Conservation (phyloP, 2,888 invertebrate species). For the Hipparchia semele region DNA sequence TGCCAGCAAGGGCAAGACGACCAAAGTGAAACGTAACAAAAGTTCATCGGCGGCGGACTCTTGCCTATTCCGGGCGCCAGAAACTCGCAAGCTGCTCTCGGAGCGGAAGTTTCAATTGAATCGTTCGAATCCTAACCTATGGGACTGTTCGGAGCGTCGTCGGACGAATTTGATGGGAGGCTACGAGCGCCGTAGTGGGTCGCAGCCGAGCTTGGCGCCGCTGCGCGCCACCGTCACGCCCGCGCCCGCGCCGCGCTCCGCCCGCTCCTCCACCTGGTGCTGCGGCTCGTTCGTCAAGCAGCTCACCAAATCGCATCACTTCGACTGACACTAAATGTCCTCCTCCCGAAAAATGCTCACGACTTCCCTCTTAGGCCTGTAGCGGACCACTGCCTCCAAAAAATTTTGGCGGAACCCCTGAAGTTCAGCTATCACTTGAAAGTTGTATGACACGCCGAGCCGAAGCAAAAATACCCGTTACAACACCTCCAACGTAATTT, state of each 20-base stretch:
- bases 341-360: slow-evolving; percentile 26
- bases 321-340: slow-evolving; percentile 81
- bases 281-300: slow-evolving; percentile 91
- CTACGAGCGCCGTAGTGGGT: slow-evolving; percentile 68
- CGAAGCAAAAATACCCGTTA: no score
- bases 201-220: slow-evolving; percentile 66
- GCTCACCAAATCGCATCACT: slow-evolving; percentile 89
- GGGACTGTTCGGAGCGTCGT: slow-evolving; percentile 67
- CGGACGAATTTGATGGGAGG: slow-evolving; percentile 51
- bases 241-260: slow-evolving; percentile 65
- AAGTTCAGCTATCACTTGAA: no score
- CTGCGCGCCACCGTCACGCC: slow-evolving; percentile 46
- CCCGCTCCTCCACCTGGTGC: slow-evolving; percentile 88
- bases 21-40: slow-evolving; percentile 77
- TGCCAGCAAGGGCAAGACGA: slow-evolving; percentile 57
- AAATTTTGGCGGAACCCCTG: no score
- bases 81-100: slow-evolving; percentile 65
- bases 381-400: no score
- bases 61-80: slow-evolving; percentile 64
- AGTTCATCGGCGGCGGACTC: slow-evolving; percentile 78
- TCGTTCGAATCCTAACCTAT: slow-evolving; percentile 76
- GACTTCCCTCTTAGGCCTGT: slow-evolving; percentile 3
- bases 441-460: no score
- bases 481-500: no score
- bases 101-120: slow-evolving; percentile 73